These are phyloP conservation scores for Sebastes vulpes DNA, from an alignment of 2,797 vertebrate genomes.

Conservation along the genomic window DNA sequence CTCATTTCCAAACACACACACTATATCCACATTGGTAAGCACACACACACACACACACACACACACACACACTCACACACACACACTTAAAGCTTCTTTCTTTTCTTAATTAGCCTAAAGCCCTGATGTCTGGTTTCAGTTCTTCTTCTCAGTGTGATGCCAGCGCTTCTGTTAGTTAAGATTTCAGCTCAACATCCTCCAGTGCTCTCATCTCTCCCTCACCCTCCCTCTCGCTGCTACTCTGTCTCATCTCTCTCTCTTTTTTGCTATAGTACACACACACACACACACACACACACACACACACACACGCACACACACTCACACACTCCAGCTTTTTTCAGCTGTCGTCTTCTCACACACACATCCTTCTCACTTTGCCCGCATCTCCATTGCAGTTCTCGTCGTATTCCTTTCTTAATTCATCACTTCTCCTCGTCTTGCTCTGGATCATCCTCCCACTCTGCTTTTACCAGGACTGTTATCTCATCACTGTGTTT, in stretches of 20 bases:
- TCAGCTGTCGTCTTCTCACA: background rate
- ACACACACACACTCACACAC: background rate
- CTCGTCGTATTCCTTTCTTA: conserved; percentile 26
- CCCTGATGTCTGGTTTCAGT: conserved; percentile 62
- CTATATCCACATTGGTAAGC: background rate
- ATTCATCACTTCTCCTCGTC: conserved; percentile 51
- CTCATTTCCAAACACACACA: background rate
- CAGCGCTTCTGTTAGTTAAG: conserved; percentile 66
- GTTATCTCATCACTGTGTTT: conserved; percentile 36
- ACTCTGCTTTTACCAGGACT: conserved; percentile 36
- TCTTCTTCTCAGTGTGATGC: conserved; percentile 57
- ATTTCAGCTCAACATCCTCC: conserved; percentile 68
- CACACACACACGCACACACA: background rate
- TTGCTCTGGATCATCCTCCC: conserved; percentile 47
- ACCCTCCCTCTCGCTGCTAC: conserved; percentile 18
- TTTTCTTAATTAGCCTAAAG: conserved; percentile 72
- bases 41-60: background rate
- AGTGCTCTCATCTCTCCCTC: conserved; percentile 46
- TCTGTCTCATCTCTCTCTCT: conserved; percentile 28
- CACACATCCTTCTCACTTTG: conserved; percentile 1
- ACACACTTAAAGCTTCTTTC: conserved; percentile 28
- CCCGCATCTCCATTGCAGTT: conserved; percentile 20
- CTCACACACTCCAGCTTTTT: background rate
- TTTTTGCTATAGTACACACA: background rate
- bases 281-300: background rate